Evolutionary conservation across 23 tunicate species (phyloP), one percentile per base, ranked within the genome.

Genomic region (Botrylloides violaceus): DNA sequence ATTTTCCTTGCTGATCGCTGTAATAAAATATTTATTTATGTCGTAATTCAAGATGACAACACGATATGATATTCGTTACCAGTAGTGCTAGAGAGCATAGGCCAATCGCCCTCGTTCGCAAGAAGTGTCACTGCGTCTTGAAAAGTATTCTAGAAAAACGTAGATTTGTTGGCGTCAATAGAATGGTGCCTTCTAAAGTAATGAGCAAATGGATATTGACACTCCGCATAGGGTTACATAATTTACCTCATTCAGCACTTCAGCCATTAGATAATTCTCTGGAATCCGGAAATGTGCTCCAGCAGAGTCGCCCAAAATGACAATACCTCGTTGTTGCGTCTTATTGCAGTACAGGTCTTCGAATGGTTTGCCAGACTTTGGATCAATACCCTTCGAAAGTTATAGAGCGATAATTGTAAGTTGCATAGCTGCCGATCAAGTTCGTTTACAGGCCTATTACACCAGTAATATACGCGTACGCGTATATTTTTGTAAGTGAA

Each of bases 251-350:
- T 62, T 64, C 30, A 82, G 53, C 5, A 34, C 60, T 76, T 61
- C 95, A 7, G 82, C 95, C 79, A 76, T 76, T 55, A 92, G 76
- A 58, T 76, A 92, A 29, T 76, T 70, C 34, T 75, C 75, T 1
- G 98, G 98, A 35, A 92, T 75, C 27, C 79, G 81, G 50, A 92
- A 92, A 59, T 92, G 98, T 0, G 98, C 98, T 2, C 73, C 81
- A 1, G 98, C 98, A 15, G 98, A 92, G 63, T 92, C 98, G 30
- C 98, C 98, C 30, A 92, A 38, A 7, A 84, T 70, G 0, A 76
- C 82, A 22, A 92, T 49, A 0, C 98, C 92, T 53, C 61, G 43
- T 24, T 53, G 82, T 9, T 68, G 25, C 0, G 72, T 33, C 4
- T 76, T 60, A 32, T 78, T 63, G 82, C 95, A 86, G 58, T 75